Evolutionary conservation across 2,797 vertebrate genomes (phyloP), one percentile per base, ranked within the genome.

Genomic region (Gymnothorax reevesii): DNA sequence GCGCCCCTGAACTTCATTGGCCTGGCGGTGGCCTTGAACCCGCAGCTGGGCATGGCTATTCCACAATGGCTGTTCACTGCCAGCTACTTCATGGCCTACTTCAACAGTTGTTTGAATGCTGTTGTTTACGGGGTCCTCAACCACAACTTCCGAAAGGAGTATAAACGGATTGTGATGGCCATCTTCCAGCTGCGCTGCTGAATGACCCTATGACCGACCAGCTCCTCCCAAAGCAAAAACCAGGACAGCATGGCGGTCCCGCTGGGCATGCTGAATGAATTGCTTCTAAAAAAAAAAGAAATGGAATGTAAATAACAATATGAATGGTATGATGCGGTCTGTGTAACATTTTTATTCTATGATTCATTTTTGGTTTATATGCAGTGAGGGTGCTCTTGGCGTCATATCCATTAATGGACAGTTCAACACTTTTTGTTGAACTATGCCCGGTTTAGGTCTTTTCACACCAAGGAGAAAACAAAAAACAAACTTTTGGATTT

Each of bases 71-170:
- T 97, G 49, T 97, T 97, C 91, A 96, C 95, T 0, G 95, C 95
- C 88, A 97, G 96, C 88, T 97, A 97, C 92, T 97, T 97, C 88
- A 96, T 97, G 96, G 96, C 97, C 0, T 97, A 97, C 87, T 97
- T 97, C 91, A 97, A 97, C 93, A 97, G 97, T 93, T 97, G 96
- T 89, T 94, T 97, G 87, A 97, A 97, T 2, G 96, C 96, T 0
- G 94, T 97, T 20, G 91, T 97, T 87, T 97, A 97, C 7, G 96
- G 96, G 0, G 95, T 92, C 86, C 92, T 97, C 88, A 97, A 97
- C 91, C 94, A 96, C 89, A 97, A 97, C 92, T 97, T 97, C 91
- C 93, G 96, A 86, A 96, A 96, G 88, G 97, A 97, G 91, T 97
- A 97, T 92, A 97, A 96, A 91, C 94, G 95, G 90, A 97, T 97